Percentiles rank a stretch among this genome's conserved stretches.
Evolutionary conservation across 2,797 vertebrate genomes (phyloP).

Genomic region (Halcyon badia): DNA sequence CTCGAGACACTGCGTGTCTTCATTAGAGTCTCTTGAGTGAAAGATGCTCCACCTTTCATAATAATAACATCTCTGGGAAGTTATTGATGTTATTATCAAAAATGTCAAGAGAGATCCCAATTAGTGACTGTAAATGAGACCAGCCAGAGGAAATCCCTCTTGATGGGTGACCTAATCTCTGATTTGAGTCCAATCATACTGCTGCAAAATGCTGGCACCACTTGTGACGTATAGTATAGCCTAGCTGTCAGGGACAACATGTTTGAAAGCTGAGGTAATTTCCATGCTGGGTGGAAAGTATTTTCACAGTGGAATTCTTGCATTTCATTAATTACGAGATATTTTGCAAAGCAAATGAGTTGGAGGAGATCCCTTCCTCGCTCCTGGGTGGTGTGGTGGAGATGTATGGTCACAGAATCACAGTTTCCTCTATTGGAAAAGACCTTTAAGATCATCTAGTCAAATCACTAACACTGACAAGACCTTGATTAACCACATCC

Average conservation of each 20-base stretch:
- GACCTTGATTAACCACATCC: too few relatives aligned
- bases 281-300: conserved; percentile 48
- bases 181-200: not conserved
- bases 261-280: conserved; percentile 56
- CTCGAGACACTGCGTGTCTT: not conserved
- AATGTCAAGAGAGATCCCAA: not conserved
- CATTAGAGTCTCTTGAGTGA: not conserved
- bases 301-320: conserved; percentile 30
- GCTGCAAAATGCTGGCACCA: not conserved
- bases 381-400: not conserved
- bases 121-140: not conserved
- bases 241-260: not conserved
- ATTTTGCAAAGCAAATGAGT: not conserved
- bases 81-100: not conserved
- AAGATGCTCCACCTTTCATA: not conserved
- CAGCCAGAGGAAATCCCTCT: conserved; percentile 9
- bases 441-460: too few relatives aligned
- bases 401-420: not conserved
- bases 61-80: not conserved
- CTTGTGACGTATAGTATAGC: not conserved
- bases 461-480: too few relatives aligned
- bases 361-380: not conserved
- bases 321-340: not conserved
- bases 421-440: too few relatives aligned
- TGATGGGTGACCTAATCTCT: not conserved